Conservation (phyloP, 2,888 invertebrate species). For the Pammene aurita region DNA sequence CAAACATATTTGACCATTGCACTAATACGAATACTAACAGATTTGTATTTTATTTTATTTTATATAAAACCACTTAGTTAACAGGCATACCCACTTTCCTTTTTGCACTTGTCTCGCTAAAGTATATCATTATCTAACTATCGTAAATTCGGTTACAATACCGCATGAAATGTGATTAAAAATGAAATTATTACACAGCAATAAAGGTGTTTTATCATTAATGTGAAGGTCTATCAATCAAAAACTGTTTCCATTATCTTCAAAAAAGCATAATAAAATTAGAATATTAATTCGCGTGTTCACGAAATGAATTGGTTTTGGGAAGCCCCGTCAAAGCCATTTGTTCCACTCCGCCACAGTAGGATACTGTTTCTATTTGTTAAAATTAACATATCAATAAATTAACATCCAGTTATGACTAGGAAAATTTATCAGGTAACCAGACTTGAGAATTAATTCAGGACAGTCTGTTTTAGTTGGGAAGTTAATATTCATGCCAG, state of each 20-base stretch:
- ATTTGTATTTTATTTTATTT: too few species aligned
- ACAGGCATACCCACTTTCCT: too few species aligned
- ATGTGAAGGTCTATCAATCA: slow-evolving; percentile 4
- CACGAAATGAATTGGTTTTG: slow-evolving; percentile 66
- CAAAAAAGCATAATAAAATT: slow-evolving; percentile 50
- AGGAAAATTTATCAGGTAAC: slow-evolving; percentile 37
- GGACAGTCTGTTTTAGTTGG: slow-evolving; percentile 29
- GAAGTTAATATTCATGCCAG: slow-evolving; percentile 35
- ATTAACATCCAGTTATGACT: slow-evolving; percentile 57
- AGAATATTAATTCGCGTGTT: slow-evolving; percentile 52
- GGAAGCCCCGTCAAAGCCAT: slow-evolving; percentile 64
- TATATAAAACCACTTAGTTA: too few species aligned
- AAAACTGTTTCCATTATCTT: slow-evolving; percentile 41
- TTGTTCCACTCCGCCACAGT: slow-evolving; percentile 79
- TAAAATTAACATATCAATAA: slow-evolving; percentile 78
- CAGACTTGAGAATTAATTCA: slow-evolving; percentile 28
- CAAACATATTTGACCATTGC: too few species aligned
- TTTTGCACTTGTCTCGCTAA: too few species aligned
- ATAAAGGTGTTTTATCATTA: slow-evolving; percentile 5
- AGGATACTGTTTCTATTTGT: slow-evolving; percentile 77
- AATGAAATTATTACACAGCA: neutral
- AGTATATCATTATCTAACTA: too few species aligned
- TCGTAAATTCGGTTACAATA: too few species aligned
- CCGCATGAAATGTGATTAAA: too few species aligned
- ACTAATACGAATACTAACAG: too few species aligned